phyloP scores from a whole-genome alignment of 2,797 vertebrate species.

The Trematomus bernacchii region DNA sequence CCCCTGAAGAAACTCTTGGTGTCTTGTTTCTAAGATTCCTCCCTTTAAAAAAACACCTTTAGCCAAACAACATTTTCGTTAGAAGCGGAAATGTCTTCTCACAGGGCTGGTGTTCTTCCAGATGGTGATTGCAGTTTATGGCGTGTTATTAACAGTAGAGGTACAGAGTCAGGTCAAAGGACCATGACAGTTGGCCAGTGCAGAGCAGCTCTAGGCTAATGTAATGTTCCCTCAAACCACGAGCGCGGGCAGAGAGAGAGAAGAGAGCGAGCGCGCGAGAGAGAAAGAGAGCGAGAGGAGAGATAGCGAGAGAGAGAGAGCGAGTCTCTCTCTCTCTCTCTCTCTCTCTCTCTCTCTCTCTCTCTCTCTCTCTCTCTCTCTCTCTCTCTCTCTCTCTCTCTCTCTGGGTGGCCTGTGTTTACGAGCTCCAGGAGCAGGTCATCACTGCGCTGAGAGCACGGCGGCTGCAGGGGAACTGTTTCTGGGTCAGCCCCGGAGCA shows the following conservation, averaged over 20 bases:
- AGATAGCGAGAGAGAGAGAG: too few species aligned
- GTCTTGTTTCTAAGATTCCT: slow-evolving; percentile 24
- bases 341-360: slow-evolving; percentile 61
- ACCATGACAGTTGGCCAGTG: slow-evolving; percentile 64
- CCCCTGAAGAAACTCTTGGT: not conserved
- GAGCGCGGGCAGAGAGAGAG: too few species aligned
- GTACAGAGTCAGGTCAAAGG: slow-evolving; percentile 71
- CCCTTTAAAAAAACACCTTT: slow-evolving; percentile 22
- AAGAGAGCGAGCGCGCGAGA: too few species aligned
- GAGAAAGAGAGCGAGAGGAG: too few species aligned
- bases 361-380: slow-evolving; percentile 9
- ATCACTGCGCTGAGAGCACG: slow-evolving; percentile 66
- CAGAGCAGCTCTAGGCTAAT: slow-evolving; percentile 54
- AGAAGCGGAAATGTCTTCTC: slow-evolving; percentile 12
- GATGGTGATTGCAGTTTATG: slow-evolving; percentile 9
- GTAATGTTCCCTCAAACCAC: slow-evolving; percentile 31
- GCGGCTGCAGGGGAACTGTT: slow-evolving; percentile 69
- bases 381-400: slow-evolving; percentile 47
- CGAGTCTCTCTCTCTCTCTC: slow-evolving; percentile 11
- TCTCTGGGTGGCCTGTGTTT: slow-evolving; percentile 80
- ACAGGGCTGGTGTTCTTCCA: slow-evolving; percentile 6
- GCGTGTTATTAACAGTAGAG: slow-evolving; percentile 55
- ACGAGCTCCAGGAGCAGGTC: slow-evolving; percentile 76
- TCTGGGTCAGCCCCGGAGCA: slow-evolving; percentile 56
- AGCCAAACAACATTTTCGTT: slow-evolving; percentile 4